A percentile compares a stretch with the other conserved stretches of the same genome.
Conservation (phyloP, 2,797 vertebrate genomes). For the Melanotaenia maccullochi region DNA sequence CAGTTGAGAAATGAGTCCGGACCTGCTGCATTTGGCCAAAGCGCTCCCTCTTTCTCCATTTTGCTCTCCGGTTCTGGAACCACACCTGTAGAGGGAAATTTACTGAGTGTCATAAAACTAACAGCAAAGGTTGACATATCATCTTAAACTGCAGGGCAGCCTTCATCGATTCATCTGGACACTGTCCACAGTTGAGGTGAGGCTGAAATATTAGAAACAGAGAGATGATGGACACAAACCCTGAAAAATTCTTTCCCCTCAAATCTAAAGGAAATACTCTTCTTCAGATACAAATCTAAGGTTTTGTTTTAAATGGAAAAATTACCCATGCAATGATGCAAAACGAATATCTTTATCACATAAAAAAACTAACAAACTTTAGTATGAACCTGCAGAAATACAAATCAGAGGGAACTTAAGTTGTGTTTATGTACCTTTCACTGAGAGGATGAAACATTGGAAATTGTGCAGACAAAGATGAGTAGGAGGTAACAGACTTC, state of each 20-base stretch:
- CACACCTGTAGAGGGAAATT: constrained; percentile 86
- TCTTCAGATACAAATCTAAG: constrained; percentile 42
- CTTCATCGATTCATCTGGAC: constrained; percentile 9
- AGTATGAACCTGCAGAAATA: constrained; percentile 12
- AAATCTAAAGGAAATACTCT: constrained; percentile 41
- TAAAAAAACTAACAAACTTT: constrained; percentile 1
- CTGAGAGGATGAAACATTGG: constrained; percentile 11
- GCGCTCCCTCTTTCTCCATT: constrained; percentile 98
- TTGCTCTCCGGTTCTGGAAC: constrained; percentile 98
- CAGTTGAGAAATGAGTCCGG: constrained; percentile 95
- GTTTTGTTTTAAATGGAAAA: constrained; percentile 33
- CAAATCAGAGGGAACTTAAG: constrained; percentile 22
- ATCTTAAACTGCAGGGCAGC: background rate
- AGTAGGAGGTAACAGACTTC: constrained; percentile 17
- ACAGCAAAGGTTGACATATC: background rate
- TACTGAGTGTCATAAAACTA: constrained; percentile 14
- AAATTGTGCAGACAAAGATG: constrained; percentile 25
- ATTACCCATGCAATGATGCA: constrained; percentile 6
- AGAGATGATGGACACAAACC: constrained; percentile 2
- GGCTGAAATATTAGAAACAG: constrained; percentile 5
- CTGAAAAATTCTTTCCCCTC: constrained; percentile 12
- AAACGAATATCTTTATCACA: constrained; percentile 15
- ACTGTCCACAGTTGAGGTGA: background rate
- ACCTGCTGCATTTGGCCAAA: constrained; percentile 99
- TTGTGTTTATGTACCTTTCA: constrained; percentile 9